A percentile compares a stretch with the other conserved stretches of the same genome.
Conservation (phyloP, 1,140 invertebrate species). For the Drosophila asahinai region DNA sequence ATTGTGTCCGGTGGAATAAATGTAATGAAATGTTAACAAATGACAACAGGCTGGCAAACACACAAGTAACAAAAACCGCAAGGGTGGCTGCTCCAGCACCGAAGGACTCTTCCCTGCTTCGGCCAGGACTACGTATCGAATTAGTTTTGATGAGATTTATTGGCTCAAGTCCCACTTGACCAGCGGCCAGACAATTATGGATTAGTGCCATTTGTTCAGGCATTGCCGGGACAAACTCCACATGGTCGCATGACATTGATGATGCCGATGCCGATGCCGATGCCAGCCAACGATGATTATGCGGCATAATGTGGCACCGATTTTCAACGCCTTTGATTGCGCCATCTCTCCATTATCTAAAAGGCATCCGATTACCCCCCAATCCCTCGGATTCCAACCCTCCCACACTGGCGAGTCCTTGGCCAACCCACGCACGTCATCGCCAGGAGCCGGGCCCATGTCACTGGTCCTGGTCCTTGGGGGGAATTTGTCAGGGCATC, state of each 20-base stretch:
- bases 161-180: slow-evolving; percentile 83
- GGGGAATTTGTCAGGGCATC: slow-evolving; percentile 84
- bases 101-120: slow-evolving; percentile 9
- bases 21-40: slow-evolving; percentile 85
- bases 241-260: slow-evolving; percentile 51
- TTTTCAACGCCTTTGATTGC: slow-evolving; percentile 58
- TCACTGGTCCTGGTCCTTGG: slow-evolving; percentile 80
- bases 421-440: slow-evolving; percentile 73
- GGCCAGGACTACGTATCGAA: slow-evolving; percentile 64
- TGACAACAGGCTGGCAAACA: slow-evolving; percentile 83
- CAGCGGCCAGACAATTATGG: slow-evolving; percentile 81
- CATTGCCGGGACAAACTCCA: slow-evolving; percentile 21
- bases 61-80: slow-evolving; percentile 78
- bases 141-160: slow-evolving; percentile 84
- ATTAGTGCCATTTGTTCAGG: slow-evolving; percentile 82
- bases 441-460: slow-evolving; percentile 43
- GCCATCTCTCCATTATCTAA: slow-evolving; percentile 68
- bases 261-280: no score
- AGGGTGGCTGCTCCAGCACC: slow-evolving; percentile 55
- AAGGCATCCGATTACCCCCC: slow-evolving; percentile 69
- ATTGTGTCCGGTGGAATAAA: slow-evolving; percentile 82
- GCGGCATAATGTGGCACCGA: slow-evolving; percentile 70
- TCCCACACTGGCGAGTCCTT: slow-evolving; percentile 28
- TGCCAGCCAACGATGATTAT: slow-evolving; percentile 52
- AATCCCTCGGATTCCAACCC: slow-evolving; percentile 21